These are phyloP conservation scores for Arge pagana DNA, from an alignment of 2,888 invertebrate species.

Conservation along the genomic window DNA sequence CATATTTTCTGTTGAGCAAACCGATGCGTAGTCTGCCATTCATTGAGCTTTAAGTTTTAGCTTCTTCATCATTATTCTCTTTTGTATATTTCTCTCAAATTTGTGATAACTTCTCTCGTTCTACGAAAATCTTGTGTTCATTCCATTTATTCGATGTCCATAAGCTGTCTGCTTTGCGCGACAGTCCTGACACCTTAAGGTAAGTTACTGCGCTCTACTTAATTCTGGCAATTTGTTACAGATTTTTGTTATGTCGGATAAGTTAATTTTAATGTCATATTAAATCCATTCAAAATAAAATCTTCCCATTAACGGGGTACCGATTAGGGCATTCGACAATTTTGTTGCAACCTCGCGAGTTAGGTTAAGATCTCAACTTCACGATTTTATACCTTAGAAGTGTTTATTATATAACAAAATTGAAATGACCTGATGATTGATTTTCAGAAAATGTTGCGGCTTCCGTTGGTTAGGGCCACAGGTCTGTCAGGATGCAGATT, in stretches of 20 bases:
- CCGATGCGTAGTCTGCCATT: no score
- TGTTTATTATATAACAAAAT: slow-evolving; percentile 42
- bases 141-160: slow-evolving; percentile 1
- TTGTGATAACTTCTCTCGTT: no score
- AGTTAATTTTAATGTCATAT: no score
- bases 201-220: slow-evolving; percentile 25
- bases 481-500: slow-evolving; percentile 56
- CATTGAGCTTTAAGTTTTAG: no score
- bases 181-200: slow-evolving; percentile 34
- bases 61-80: no score
- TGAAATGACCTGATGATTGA: slow-evolving; percentile 23
- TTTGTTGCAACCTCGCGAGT: slow-evolving; percentile 9
- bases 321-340: neutral
- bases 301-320: no score
- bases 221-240: neutral
- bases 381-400: slow-evolving; percentile 7
- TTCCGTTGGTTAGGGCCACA: slow-evolving; percentile 71
- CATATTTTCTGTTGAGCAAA: no score
- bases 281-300: no score
- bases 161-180: slow-evolving; percentile 21
- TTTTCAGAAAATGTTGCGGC: slow-evolving; percentile 71
- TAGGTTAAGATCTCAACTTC: slow-evolving; percentile 16
- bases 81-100: no score
- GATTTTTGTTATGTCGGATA: slow-evolving; percentile 27
- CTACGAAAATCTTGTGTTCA: no score